A percentile compares a stretch with the other conserved stretches of the same genome.
These are phyloP conservation scores for Solenopsis fugax DNA, from an alignment of 1,140 invertebrate genomes.

Conservation along the genomic window DNA sequence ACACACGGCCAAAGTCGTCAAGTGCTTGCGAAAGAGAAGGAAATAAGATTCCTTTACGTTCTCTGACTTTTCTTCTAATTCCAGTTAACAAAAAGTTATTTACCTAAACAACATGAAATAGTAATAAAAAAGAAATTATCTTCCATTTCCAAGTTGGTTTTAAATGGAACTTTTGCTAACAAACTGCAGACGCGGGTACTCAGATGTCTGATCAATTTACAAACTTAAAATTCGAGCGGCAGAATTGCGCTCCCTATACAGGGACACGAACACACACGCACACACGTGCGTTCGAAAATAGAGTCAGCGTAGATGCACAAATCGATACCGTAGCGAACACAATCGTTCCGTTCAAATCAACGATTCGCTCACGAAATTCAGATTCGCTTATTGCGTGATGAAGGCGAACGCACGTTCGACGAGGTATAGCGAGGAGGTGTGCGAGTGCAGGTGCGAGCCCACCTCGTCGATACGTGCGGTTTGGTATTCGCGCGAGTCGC, in stretches of 20 bases:
- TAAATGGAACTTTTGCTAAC: not conserved
- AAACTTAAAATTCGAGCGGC: not conserved
- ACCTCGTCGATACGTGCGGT: slow-evolving; percentile 1
- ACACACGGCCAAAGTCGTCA: not conserved
- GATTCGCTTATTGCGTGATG: not conserved
- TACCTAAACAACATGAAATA: not conserved
- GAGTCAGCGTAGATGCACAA: not conserved
- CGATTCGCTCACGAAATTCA: not conserved
- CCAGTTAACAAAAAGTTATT: not conserved
- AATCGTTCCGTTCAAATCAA: not conserved
- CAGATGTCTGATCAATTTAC: not conserved
- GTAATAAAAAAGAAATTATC: not conserved
- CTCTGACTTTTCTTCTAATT: not conserved
- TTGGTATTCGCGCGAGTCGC: slow-evolving; percentile 44
- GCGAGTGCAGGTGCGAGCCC: not conserved
- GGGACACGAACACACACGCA: not conserved
- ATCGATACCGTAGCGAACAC: not conserved
- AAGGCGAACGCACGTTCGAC: not conserved
- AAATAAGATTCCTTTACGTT: not conserved
- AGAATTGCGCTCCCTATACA: not conserved
- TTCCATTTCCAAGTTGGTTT: not conserved
- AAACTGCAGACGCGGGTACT: not conserved
- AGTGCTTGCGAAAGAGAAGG: not conserved
- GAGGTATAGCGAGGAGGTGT: not conserved
- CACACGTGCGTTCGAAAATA: slow-evolving; percentile 1